Percentiles rank a stretch among this genome's conserved stretches.
Conservation (phyloP, 2,797 vertebrate species). For the Okamejei kenojei region DNA sequence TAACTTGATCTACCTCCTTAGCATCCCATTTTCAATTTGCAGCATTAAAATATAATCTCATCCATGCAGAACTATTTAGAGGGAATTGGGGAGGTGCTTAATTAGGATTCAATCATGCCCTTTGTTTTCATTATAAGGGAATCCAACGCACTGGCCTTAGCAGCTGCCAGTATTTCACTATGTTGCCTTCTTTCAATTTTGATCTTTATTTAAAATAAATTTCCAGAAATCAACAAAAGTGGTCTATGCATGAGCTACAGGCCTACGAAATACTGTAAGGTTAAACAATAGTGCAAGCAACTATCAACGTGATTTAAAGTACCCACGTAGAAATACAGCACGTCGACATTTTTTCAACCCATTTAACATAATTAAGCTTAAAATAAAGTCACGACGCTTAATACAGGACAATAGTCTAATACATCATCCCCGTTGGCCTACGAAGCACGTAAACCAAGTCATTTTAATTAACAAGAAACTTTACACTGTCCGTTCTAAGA, state of each 20-base stretch:
- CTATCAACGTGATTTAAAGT: neutral
- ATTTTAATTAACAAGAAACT: constrained; percentile 21
- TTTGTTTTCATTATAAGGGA: constrained; percentile 6
- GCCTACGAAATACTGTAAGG: neutral
- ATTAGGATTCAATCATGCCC: constrained; percentile 10
- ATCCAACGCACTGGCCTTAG: neutral
- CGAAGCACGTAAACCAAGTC: neutral
- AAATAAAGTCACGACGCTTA: constrained; percentile 1
- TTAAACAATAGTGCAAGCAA: neutral
- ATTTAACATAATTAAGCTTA: neutral
- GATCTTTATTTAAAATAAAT: neutral
- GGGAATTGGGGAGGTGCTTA: constrained; percentile 7
- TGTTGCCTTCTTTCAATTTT: neutral
- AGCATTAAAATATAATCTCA: neutral
- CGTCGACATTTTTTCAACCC: no score
- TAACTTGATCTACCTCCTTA: neutral
- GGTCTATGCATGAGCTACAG: neutral
- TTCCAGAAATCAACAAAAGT: neutral
- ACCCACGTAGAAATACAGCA: neutral
- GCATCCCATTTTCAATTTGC: neutral
- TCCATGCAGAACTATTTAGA: constrained; percentile 1
- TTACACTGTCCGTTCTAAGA: constrained; percentile 14
- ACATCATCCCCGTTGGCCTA: neutral
- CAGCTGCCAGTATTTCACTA: neutral
- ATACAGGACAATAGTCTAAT: neutral